Percentiles rank a stretch among this genome's conserved stretches.
Evolutionary conservation across 2,113 vertebrate genomes (phyloP).

Genomic region (Xenopus tropicalis): UCB_Xtro_10.0 CM004444.2:132779001-132779500

Average conservation of each 20-base stretch:
- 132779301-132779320: conserved; percentile 97
- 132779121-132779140: conserved; percentile 92
- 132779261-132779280: conserved; percentile 90
- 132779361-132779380: conserved; percentile 95
- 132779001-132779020: too few relatives aligned
- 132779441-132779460: conserved; percentile 78
- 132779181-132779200: conserved; percentile 94
- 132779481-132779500: conserved; percentile 94
- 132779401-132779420: conserved; percentile 98
- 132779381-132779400: conserved; percentile 93
- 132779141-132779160: conserved; percentile 99
- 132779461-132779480: conserved; percentile 71
- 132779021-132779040: conserved; percentile 70
- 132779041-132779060: conserved; percentile 69
- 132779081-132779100: conserved; percentile 61
- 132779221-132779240: conserved; percentile 91
- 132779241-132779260: conserved; percentile 99
- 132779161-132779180: conserved; percentile 89
- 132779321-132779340: conserved; percentile 97
- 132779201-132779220: conserved; percentile 89
- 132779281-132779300: conserved; percentile 95
- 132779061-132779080: conserved; percentile 63
- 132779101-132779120: conserved; percentile 58
- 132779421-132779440: conserved; percentile 84
- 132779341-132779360: conserved; percentile 97